Evolutionary conservation across 2,888 invertebrate species (phyloP).

Genomic region (Anoplius nigerrimus): DNA sequence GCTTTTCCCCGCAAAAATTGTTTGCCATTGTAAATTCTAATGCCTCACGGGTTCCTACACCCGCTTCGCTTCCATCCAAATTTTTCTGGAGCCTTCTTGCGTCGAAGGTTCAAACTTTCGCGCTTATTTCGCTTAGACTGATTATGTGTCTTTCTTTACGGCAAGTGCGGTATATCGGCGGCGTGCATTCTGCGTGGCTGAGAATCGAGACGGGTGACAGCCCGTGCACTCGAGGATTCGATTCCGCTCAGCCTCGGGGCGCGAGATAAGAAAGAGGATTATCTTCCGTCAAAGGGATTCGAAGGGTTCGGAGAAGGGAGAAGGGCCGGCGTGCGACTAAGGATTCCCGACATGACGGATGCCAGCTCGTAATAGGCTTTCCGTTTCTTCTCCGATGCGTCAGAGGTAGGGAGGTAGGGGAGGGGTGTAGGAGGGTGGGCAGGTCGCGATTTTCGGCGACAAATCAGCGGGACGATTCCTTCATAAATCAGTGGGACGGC

Average conservation of each 20-base stretch:
- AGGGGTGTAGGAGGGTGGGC: too few species aligned
- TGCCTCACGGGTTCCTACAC: not conserved
- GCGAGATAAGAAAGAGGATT: conserved; percentile 32
- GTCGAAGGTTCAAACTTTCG: too few species aligned
- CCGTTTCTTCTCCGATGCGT: conserved; percentile 2
- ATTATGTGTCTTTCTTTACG: too few species aligned
- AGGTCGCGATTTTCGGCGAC: conserved; percentile 36
- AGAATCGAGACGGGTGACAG: conserved; percentile 1
- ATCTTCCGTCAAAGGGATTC: conserved; percentile 21
- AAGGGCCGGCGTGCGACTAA: conserved; percentile 14
- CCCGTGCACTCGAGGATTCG: conserved; percentile 17
- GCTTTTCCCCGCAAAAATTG: not conserved
- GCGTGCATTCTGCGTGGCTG: not conserved
- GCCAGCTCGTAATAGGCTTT: conserved; percentile 43
- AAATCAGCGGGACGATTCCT: conserved; percentile 38
- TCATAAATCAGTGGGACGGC: conserved; percentile 26
- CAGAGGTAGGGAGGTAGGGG: too few species aligned
- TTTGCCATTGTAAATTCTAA: not conserved
- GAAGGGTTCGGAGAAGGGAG: conserved; percentile 9
- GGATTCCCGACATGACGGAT: conserved; percentile 41
- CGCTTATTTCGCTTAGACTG: too few species aligned
- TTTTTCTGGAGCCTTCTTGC: too few species aligned
- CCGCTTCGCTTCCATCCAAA: not conserved
- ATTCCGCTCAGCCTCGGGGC: conserved; percentile 10
- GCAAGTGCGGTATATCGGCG: too few species aligned